Percentiles rank a stretch among this genome's conserved stretches.
These are phyloP conservation scores for Eublepharis macularius DNA, from an alignment of 2,113 vertebrate species.

Conservation along the genomic window DNA sequence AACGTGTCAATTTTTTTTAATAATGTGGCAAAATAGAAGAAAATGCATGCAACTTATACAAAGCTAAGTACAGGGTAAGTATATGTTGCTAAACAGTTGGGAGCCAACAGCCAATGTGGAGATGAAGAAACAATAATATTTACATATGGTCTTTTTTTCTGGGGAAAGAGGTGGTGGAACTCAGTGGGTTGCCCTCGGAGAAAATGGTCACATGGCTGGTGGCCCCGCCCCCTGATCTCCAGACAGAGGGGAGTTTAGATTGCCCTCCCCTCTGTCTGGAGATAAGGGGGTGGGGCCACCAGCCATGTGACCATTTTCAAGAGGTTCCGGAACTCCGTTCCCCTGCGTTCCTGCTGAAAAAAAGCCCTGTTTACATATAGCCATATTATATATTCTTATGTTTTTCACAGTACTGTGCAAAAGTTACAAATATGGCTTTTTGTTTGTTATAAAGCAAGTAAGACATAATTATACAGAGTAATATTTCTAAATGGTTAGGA, in stretches of 20 bases:
- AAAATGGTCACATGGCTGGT: too few relatives aligned
- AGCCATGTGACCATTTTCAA: too few relatives aligned
- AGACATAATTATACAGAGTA: slow-evolving; percentile 81
- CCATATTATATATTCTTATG: slow-evolving; percentile 68
- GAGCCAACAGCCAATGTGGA: slow-evolving; percentile 44
- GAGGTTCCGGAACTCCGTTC: too few relatives aligned
- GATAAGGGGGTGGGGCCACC: too few relatives aligned
- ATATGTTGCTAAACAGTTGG: slow-evolving; percentile 55
- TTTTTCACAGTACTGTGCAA: slow-evolving; percentile 77
- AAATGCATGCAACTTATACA: slow-evolving; percentile 69
- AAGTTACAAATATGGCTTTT: slow-evolving; percentile 80
- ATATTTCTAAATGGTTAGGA: slow-evolving; percentile 72
- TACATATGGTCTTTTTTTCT: too few relatives aligned
- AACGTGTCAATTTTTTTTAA: slow-evolving; percentile 43
- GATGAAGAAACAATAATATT: slow-evolving; percentile 47
- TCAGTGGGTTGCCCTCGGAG: too few relatives aligned
- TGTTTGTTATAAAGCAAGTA: slow-evolving; percentile 61
- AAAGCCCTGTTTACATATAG: slow-evolving; percentile 65
- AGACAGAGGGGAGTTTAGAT: too few relatives aligned
- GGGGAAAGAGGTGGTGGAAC: too few relatives aligned
- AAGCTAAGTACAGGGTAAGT: slow-evolving; percentile 53
- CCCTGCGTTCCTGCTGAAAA: too few relatives aligned
- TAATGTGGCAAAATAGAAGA: slow-evolving; percentile 56
- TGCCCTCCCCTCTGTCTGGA: too few relatives aligned
- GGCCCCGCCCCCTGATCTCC: too few relatives aligned